Conservation (phyloP, 1,140 invertebrate genomes). For the Drosophila tristis region DNA sequence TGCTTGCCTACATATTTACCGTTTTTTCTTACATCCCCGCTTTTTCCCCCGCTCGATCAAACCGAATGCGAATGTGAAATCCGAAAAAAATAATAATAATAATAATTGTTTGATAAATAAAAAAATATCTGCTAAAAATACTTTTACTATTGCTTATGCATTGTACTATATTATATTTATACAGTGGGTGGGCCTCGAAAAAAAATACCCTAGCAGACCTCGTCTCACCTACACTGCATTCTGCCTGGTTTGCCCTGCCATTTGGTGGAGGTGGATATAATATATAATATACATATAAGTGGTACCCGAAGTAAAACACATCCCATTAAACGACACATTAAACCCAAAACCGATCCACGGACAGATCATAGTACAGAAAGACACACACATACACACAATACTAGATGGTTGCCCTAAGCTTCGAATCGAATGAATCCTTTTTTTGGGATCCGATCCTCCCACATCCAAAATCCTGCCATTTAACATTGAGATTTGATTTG, state of each 20-base stretch:
- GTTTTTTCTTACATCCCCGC: constrained; percentile 4
- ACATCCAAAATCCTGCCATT: not conserved
- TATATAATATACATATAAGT: too few species aligned
- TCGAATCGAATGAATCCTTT: too few species aligned
- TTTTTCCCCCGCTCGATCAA: constrained; percentile 10
- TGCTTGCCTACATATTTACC: constrained; percentile 7
- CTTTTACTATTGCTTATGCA: constrained; percentile 28
- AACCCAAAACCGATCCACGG: too few species aligned
- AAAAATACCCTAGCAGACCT: not conserved
- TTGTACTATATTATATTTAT: constrained; percentile 42
- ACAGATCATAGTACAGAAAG: too few species aligned
- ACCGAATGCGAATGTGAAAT: constrained; percentile 46
- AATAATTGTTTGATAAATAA: constrained; percentile 26
- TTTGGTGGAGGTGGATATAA: too few species aligned
- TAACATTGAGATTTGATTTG: too few species aligned
- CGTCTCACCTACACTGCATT: too few species aligned
- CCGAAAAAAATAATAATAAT: constrained; percentile 2
- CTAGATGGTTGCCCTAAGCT: too few species aligned
- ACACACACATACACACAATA: constrained; percentile 23
- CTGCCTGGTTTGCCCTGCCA: too few species aligned
- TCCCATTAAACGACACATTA: too few species aligned
- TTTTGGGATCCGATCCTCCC: not conserved
- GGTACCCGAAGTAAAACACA: too few species aligned
- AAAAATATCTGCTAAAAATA: constrained; percentile 32
- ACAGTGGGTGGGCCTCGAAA: constrained; percentile 21